phyloP scores from a whole-genome alignment of 2,888 invertebrate species.

The Gari tellinella region DNA sequence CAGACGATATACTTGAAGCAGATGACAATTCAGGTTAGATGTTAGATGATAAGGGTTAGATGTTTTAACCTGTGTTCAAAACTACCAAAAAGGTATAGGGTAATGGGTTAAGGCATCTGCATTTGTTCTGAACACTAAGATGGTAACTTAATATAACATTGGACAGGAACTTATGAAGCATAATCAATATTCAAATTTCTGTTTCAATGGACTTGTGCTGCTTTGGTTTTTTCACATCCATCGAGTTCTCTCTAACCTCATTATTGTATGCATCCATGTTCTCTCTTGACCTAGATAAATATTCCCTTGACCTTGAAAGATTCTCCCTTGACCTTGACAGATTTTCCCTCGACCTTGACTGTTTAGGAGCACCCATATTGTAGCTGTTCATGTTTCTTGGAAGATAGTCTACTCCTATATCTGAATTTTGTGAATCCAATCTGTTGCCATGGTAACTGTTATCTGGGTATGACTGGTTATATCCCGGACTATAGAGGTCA shows the following conservation, averaged over 20 bases:
- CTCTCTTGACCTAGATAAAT: conserved; percentile 43
- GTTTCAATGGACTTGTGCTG: conserved; percentile 59
- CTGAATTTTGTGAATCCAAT: not conserved
- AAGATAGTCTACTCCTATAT: conserved; percentile 48
- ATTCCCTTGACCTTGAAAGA: conserved; percentile 39
- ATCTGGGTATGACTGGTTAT: not conserved
- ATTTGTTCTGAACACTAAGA: no score
- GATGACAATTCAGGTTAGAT: no score
- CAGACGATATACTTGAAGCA: no score
- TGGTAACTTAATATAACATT: no score
- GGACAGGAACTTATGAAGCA: no score
- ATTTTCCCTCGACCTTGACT: conserved; percentile 43
- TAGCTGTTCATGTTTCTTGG: conserved; percentile 34
- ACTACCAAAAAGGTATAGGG: no score
- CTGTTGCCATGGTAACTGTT: not conserved
- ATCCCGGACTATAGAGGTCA: no score
- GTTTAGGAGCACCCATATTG: conserved; percentile 14
- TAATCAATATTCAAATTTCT: conserved; percentile 52
- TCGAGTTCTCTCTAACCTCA: conserved; percentile 45
- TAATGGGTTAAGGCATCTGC: no score
- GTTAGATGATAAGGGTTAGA: no score
- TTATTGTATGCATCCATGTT: conserved; percentile 30
- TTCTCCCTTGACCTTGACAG: conserved; percentile 50
- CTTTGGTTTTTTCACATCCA: conserved; percentile 49
- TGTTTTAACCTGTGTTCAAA: no score